Base-by-base conservation (phyloP, 2,888 invertebrate genomes). In the Tetranychus truncatus region DNA sequence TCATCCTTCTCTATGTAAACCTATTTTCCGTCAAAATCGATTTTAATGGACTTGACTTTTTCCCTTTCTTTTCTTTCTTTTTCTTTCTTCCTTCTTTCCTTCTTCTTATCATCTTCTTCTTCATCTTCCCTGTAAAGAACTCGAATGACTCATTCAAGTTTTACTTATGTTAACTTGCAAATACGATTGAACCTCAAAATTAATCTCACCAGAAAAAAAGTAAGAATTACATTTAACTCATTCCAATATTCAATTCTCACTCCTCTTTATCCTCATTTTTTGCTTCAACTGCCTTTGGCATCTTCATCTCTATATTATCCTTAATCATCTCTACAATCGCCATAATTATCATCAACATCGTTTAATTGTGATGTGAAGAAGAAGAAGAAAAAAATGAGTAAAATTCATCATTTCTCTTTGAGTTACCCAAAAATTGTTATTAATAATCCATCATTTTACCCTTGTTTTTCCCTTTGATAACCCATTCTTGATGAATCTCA, bases 1-100 rank as follows among this genome's bases (percentile, higher is more conserved):
- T 46, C 46, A 46, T 46, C 46, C 8, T 2, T 15, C 15, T 55
- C 15, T 55, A 15, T 55, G 55, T 55, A 15, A 55, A 55, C 55
- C 55, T 55, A 55, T 55, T 55, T 55, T 55, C 55, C 55, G 55
- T 55, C 15, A 9, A 55, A 20, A 69, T 69, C 21, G 21, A 69
- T 69, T 69, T 69, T 69, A 24, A 69, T 69, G 34, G 69, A 69
- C 21, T 24, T 69, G 9, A 24, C 69, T 24, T 24, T 69, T 69
- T 69, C 69, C 21, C 34, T 69, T 24, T 20, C 69, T 69, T 24
- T 69, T 55, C 55, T 55, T 55, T 55, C 55, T 55, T 55, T 55
- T 55, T 8, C n/a, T 46, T 3, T 46, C 46, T 46, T 46, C 15
- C 8, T 24, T 18, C 8, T 69, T n/a, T 18, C n/a, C 69, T 11